Evolutionary conservation across 1,140 invertebrate genomes (phyloP), one percentile per base, ranked within the genome.

Genomic region (Triops cancriformis): DNA sequence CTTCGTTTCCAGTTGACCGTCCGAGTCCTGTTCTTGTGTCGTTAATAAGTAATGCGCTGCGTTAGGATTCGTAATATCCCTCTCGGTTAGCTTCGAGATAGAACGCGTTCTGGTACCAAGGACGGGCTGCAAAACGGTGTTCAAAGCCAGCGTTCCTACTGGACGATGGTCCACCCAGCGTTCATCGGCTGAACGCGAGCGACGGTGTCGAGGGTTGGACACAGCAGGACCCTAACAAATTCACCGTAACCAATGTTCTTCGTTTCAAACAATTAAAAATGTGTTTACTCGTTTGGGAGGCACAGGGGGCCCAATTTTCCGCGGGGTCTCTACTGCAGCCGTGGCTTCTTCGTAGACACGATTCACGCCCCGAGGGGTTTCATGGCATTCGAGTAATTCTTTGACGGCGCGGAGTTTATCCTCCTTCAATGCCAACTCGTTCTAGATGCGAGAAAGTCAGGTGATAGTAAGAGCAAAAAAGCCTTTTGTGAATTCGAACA

Each of bases 1-100:
- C 82, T 93, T 93, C 0, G 96, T 98, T 85, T 96, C 94, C 1
- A 99, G 84, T 83, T 97, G 94, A 0, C 96, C 97, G 81, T 93
- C 91, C 0, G 92, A 91, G 83, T 98, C 95, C 64, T 78, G 90
- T 80, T 95, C 92, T 85, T 98, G 96, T 0, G 94, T 91, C 28
- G 96, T 91, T 1, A 99, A 86, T 79, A 94, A 93, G 84, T 99
- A 99, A 83, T 96, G 96, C 0, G 77, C 41, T 31, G 74, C 41
- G 6, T 92, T 91, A 4, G 89, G 87, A 78, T 89, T 89, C 0
- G 88, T 89, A 28, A 96, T 87, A 82, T 96, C 93, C 77, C 89
- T 90, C 79, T 88, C 85, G 1, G 87, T 88, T 2, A 98, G 84
- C 82, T 93, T 94, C 0, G 90, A 91, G 0, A 98, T 88, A 0